Evolutionary conservation across 2,797 vertebrate species (phyloP).

Genomic region (Ataeniobius toweri): DNA sequence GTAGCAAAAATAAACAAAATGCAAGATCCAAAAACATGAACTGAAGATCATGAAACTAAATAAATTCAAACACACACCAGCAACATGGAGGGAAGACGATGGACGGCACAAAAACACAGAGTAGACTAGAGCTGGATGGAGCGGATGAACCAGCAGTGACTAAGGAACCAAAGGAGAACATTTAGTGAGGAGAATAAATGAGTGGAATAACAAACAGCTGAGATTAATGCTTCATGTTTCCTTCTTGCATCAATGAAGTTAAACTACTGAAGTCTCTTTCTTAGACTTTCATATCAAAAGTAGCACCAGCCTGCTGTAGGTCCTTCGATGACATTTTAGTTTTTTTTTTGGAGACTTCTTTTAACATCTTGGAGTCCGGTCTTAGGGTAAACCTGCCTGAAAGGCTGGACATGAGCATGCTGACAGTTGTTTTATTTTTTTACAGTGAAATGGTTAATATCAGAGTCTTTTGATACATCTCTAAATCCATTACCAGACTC

Average conservation of each 20-base stretch:
- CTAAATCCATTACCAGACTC: too few relatives aligned
- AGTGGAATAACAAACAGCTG: too few relatives aligned
- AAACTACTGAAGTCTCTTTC: background rate
- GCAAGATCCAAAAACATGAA: background rate
- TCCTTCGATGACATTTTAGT: background rate
- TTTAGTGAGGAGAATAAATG: too few relatives aligned
- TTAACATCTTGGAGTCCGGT: background rate
- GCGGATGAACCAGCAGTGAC: too few relatives aligned
- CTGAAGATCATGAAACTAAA: background rate
- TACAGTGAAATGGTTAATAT: background rate
- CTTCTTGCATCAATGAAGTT: background rate
- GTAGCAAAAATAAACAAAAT: background rate
- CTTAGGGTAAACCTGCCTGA: background rate
- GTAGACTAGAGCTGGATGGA: too few relatives aligned
- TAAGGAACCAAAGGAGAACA: too few relatives aligned
- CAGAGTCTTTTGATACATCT: background rate
- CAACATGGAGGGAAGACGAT: too few relatives aligned
- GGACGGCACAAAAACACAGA: too few relatives aligned
- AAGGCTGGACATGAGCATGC: background rate
- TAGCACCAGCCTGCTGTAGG: background rate
- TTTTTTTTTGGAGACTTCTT: background rate
- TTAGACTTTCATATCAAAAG: conserved; percentile 2
- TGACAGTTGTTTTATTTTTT: background rate
- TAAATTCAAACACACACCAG: background rate
- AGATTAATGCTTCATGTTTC: background rate